phyloP scores from a whole-genome alignment of 2,113 vertebrate genomes.

The Anarrhichthys ocellatus region DNA sequence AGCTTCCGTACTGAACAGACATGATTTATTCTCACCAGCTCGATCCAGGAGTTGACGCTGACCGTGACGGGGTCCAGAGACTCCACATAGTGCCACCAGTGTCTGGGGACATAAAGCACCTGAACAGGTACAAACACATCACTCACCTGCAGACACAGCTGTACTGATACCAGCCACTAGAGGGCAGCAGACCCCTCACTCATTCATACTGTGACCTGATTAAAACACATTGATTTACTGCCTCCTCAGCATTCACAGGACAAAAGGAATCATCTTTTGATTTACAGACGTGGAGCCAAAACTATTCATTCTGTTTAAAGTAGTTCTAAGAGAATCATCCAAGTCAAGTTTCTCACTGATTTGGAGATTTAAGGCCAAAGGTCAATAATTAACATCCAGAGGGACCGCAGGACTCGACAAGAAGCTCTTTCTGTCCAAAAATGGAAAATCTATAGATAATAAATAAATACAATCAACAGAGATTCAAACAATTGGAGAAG shows the following conservation, averaged over 20 bases:
- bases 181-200: constrained; percentile 50
- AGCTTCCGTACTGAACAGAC: neutral
- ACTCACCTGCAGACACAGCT: neutral
- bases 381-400: too few species aligned
- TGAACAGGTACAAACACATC: constrained; percentile 58
- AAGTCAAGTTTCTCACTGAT: too few species aligned
- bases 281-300: constrained; percentile 35
- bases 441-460: too few species aligned
- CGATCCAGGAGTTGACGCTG: constrained; percentile 97
- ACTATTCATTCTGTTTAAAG: constrained; percentile 26
- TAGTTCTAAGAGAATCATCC: too few species aligned
- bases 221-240: too few species aligned
- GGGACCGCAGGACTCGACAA: too few species aligned
- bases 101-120: constrained; percentile 94
- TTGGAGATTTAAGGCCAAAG: too few species aligned
- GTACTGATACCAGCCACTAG: constrained; percentile 54
- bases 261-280: constrained; percentile 35
- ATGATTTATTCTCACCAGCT: constrained; percentile 84
- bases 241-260: constrained; percentile 6
- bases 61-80: constrained; percentile 92
- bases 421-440: too few species aligned
- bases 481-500: too few species aligned
- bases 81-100: constrained; percentile 99
- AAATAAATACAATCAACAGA: too few species aligned
- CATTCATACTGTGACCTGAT: too few species aligned